Base-by-base conservation (phyloP, 2,797 vertebrate species). In the Iguana delicatissima region DNA sequence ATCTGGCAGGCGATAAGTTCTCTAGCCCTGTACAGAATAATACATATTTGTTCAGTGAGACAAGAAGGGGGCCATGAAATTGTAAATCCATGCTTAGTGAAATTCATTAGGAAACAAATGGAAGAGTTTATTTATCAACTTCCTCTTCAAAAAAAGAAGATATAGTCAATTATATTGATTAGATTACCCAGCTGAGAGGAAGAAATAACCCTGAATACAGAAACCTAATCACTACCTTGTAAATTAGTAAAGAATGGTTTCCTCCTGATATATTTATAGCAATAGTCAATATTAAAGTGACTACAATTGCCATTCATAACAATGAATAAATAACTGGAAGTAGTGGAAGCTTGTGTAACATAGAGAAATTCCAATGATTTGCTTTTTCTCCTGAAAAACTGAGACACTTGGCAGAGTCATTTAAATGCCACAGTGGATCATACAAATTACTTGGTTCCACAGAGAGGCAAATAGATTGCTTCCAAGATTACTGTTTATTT, bases 151-250 rank as follows among this genome's bases (percentile, higher is more conserved):
- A 90, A 95, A 95, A 93, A 73, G 90, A 95, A 84, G 91, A 32
- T 0, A 16, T 1, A 87, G 82, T 90, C 92, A 76, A 93, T 95
- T 93, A 93, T 92, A 74, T 92, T 94, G 92, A 93, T 96, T 95
- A 62, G 93, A 95, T 94, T 94, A 92, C 88, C 94, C 95, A 92
- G 86, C 52, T 42, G 95, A 95, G 95, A 97, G 89, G 73, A 87
- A 96, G 96, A 97, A 97, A 96, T 96, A 96, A 96, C 95, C 91
- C 92, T 74, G 86, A 95, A 96, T 84, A 67, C 76, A 13, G 89
- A 90, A 96, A 90, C 84, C 91, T 93, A 94, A 97, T 94, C 95
- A 94, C 18, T 0, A 62, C 77, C 95, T 94, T 90, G 88, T 94
- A 94, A 94, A 96, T 97, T 95, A 92, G 94, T 94, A 93, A 97